Percentiles rank a stretch among this genome's conserved stretches.
These are phyloP conservation scores for Tupaia chinensis DNA, from an alignment of 2,113 vertebrate genomes.

Conservation along the genomic window DNA sequence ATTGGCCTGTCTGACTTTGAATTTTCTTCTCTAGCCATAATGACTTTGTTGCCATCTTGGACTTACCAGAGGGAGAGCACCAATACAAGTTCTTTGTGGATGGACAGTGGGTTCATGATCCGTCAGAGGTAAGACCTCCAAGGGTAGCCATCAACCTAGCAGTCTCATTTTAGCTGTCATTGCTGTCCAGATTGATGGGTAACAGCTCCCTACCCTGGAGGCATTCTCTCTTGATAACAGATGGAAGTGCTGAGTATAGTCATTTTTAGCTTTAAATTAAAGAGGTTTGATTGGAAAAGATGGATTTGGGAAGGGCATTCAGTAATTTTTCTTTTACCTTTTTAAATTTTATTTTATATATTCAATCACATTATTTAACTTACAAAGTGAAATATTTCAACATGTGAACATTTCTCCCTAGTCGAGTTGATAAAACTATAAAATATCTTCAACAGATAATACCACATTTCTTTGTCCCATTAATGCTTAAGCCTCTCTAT, in stretches of 20 bases:
- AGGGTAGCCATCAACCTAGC: not conserved
- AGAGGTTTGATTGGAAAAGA: not conserved
- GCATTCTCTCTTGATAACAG: not conserved
- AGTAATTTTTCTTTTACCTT: constrained; percentile 6
- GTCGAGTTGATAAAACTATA: too few relatives aligned
- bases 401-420: too few relatives aligned
- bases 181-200: not conserved
- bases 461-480: too few relatives aligned
- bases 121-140: constrained; percentile 92
- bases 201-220: not conserved
- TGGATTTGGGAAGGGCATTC: constrained; percentile 43
- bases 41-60: constrained; percentile 98
- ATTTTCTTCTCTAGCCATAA: constrained; percentile 92
- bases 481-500: too few relatives aligned
- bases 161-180: not conserved
- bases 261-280: not conserved
- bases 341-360: too few relatives aligned
- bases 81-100: constrained; percentile 99
- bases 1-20: constrained; percentile 46
- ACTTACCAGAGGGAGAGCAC: constrained; percentile 97
- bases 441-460: too few relatives aligned
- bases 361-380: too few relatives aligned
- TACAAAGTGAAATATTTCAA: too few relatives aligned
- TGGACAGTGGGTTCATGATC: constrained; percentile 98
- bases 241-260: not conserved